These are phyloP conservation scores for Scrobipalpa atriplicella DNA, from an alignment of 2,888 invertebrate species.

Conservation along the genomic window DNA sequence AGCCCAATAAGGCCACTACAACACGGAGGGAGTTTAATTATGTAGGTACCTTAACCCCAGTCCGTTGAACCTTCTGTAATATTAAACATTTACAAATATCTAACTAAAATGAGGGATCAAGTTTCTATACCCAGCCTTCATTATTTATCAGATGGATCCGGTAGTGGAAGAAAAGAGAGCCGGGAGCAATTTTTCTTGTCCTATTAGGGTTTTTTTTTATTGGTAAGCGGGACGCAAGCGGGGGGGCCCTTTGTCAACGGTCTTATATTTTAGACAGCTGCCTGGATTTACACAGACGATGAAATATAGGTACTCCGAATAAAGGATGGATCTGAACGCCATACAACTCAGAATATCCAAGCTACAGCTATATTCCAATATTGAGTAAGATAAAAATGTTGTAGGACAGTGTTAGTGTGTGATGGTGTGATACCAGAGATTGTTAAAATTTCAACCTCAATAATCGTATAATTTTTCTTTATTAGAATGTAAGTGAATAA, in stretches of 20 bases:
- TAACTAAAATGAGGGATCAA: not conserved
- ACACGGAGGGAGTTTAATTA: too few species aligned
- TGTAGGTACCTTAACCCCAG: too few species aligned
- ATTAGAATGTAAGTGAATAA: too few species aligned
- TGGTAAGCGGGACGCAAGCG: not conserved
- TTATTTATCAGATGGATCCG: not conserved
- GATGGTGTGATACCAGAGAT: too few species aligned
- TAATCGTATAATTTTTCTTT: too few species aligned
- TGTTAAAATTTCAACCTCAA: too few species aligned
- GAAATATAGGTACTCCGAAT: not conserved
- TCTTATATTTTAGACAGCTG: not conserved
- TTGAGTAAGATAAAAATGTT: not conserved
- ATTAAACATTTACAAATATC: not conserved
- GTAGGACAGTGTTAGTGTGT: too few species aligned
- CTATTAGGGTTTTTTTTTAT: slow-evolving; percentile 2
- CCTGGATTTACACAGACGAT: slow-evolving; percentile 3
- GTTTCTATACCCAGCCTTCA: not conserved
- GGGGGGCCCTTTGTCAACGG: not conserved
- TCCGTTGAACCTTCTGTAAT: too few species aligned
- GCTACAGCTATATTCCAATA: not conserved
- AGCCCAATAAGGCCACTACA: too few species aligned
- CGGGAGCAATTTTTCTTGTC: slow-evolving; percentile 6
- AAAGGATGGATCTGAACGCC: not conserved
- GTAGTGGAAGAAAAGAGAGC: not conserved
- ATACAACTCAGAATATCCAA: not conserved